Conservation (phyloP, 2,113 vertebrate genomes). For the Rostratula benghalensis region DNA sequence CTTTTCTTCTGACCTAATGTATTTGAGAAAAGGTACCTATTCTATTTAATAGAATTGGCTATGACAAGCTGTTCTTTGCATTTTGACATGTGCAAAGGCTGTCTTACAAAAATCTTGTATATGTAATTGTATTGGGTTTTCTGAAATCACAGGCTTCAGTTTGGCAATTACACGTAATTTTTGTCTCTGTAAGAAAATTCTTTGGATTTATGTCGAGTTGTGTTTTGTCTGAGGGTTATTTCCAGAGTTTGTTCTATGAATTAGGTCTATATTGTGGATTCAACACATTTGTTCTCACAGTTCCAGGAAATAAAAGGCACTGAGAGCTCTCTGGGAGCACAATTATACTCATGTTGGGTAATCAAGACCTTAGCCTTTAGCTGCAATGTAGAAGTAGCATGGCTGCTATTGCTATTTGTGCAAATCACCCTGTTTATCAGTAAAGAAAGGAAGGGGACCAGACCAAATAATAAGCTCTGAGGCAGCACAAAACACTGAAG, state of each 20-base stretch:
- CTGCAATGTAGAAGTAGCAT: neutral
- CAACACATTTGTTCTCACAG: neutral
- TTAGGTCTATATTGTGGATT: neutral
- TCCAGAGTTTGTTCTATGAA: neutral
- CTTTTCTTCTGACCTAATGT: neutral
- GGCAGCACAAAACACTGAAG: neutral
- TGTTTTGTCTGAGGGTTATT: neutral
- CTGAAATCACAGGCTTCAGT: neutral
- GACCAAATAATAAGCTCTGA: neutral
- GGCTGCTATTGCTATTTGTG: neutral
- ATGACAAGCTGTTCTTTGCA: neutral
- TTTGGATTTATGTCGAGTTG: neutral
- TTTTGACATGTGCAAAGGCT: neutral
- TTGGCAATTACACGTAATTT: neutral
- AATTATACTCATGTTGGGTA: neutral
- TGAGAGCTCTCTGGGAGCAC: neutral
- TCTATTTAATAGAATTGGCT: neutral
- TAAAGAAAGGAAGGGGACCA: neutral
- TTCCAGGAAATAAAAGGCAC: neutral
- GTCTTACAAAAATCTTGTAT: neutral
- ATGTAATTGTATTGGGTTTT: neutral
- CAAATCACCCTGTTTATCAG: neutral
- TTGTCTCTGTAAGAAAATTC: neutral
- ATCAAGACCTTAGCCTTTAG: neutral
- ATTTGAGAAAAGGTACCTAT: neutral